Base-by-base conservation (phyloP, 2,888 invertebrate species). In the Biston stratarius region DNA sequence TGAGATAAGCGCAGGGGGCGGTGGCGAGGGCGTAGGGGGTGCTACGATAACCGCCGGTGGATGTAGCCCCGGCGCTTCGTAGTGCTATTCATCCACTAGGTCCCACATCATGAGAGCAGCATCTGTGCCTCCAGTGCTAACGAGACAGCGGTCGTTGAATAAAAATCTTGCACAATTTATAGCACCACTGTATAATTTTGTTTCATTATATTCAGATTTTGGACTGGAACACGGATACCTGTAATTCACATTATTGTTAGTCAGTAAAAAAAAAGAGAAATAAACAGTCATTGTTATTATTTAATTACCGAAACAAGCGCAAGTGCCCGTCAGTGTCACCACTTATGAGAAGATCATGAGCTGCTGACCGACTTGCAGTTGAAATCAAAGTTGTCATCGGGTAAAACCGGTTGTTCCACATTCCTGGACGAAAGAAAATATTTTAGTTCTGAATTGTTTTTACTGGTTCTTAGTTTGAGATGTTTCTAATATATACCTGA, bases 101-200 rank as follows among this genome's bases (percentile, higher is more conserved):
- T 97, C 97, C 98, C 98, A 98, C 73, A 98, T 95, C 97, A 98
- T 97, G 47, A 98, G 95, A 8, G 97, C 96, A 36, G 98, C 98
- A 84, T 98, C 98, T 73, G 96, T 95, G 42, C 98, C 98, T 5
- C 98, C 98, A 10, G 97, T 96, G 15, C 97, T 97, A 61, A 98
- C 96, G 69, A 98, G 93, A 81, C 97, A 97, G 62, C 97, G 96
- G 88, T 98, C 98, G 83, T 98, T 98, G 91, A 96, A 97, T 15
- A 98, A 94, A 91, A 98, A 98, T 51, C 97, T 95, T 0, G 97
- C 96, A 68, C 96, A 95, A 45, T 97, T 97, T 57, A 98, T 94
- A 77, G 96, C 95, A 40, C 97, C 97, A 45, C 97, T 97, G 94
- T 98, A 98, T 0, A 97, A 96, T 88, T 98, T 98, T 76, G 96